Evolutionary conservation across 2,888 invertebrate species (phyloP), one percentile per base, ranked within the genome.

Genomic region (Meliscaeva auricollis): DNA sequence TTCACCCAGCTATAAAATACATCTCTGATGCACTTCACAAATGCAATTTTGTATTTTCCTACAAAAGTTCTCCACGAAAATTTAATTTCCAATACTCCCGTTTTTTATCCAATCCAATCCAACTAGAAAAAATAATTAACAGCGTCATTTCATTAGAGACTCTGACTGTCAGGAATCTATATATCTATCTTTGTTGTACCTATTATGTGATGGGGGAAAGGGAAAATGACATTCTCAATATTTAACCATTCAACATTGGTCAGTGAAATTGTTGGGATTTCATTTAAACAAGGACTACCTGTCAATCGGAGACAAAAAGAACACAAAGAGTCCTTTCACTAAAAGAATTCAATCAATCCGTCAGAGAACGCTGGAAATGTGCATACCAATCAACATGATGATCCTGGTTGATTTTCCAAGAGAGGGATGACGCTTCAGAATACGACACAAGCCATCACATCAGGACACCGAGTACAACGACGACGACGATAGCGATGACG

Each of bases 321-420:
- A 85, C 77, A 81, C 85, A 81, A 81, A 85, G 85, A 60, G 54
- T 76, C 60, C 81, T 85, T 81, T 85, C 73, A 76, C 73, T 81
- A 73, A 85, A 85, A 85, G 85, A 85, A 85, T 81, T 85, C 85
- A 85, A 85, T 85, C 85, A 80, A 85, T 85, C 85, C 80, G 85
- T 80, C 84, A 84, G 72, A 72, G 73, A 73, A 77, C 48, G 69
- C 85, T 85, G 76, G 62, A 85, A 85, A 81, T 85, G 81, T 85
- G 85, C 85, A 85, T 81, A 85, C 81, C 85, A 85, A 85, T 81
- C 85, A 85, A 66, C 84, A 68, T 85, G 80, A 72, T 85, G 75
- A 76, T 84, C 69, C 72, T 77, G 64, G 50, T 50, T 66, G 66
- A 66, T 66, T 66, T 66, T 30, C 38, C 30, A 56, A 3, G 38